phyloP scores from a whole-genome alignment of 2,113 vertebrate genomes.

The Lates calcarifer region DNA sequence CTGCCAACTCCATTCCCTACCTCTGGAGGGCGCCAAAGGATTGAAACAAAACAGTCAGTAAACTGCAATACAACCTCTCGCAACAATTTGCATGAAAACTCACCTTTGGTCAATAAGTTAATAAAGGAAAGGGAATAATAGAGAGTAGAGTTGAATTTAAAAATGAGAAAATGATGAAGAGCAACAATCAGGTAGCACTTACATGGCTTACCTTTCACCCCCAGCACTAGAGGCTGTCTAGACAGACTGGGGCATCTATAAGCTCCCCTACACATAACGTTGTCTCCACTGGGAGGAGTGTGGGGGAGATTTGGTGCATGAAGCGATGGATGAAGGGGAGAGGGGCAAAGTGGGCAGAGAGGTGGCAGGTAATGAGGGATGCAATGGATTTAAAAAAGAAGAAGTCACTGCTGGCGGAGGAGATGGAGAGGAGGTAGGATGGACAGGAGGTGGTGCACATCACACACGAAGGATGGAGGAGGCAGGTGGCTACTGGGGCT shows the following conservation, averaged over 20 bases:
- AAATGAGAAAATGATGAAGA: not conserved
- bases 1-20: slow-evolving; percentile 89
- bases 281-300: slow-evolving; percentile 44
- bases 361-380: slow-evolving; percentile 58
- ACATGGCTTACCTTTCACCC: slow-evolving; percentile 71
- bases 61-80: not conserved
- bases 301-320: slow-evolving; percentile 42
- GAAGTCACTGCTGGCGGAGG: slow-evolving; percentile 59
- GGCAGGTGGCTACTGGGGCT: slow-evolving; percentile 78
- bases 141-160: not conserved
- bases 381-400: slow-evolving; percentile 60
- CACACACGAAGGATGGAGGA: slow-evolving; percentile 69
- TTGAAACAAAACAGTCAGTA: not conserved
- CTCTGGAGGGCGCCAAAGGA: slow-evolving; percentile 84
- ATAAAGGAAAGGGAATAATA: not conserved
- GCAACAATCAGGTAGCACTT: not conserved
- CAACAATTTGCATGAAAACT: not conserved
- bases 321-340: slow-evolving; percentile 38
- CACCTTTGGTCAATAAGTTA: not conserved
- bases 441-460: slow-evolving; percentile 67
- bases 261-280: slow-evolving; percentile 55
- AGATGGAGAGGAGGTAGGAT: slow-evolving; percentile 62
- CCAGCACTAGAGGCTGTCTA: slow-evolving; percentile 56
- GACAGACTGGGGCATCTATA: slow-evolving; percentile 56
- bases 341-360: slow-evolving; percentile 49